Conservation (phyloP, 2,888 invertebrate species). For the Bellardia bayeri region DNA sequence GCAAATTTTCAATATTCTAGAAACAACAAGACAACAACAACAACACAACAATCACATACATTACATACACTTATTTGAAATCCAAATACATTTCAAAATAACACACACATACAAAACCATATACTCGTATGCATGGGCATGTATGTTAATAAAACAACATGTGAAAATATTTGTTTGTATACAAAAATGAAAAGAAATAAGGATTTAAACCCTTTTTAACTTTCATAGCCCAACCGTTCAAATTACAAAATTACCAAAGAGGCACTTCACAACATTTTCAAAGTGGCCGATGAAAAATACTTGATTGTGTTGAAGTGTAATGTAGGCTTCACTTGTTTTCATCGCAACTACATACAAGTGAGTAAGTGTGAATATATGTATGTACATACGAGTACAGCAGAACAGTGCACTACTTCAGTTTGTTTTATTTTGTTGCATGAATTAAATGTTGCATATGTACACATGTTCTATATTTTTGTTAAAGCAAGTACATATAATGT, state of each 20-base stretch:
- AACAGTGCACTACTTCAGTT: not conserved
- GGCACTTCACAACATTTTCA: conserved; percentile 52
- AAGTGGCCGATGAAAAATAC: conserved; percentile 81
- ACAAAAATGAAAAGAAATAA: conserved; percentile 22
- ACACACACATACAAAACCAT: not conserved
- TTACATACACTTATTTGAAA: not conserved
- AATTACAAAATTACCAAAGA: conserved; percentile 39
- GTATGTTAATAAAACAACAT: conserved; percentile 8
- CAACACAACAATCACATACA: not conserved
- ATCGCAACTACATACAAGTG: conserved; percentile 60
- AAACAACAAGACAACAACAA: conserved; percentile 58
- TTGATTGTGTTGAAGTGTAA: conserved; percentile 84
- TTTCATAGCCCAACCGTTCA: not conserved
- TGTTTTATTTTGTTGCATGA: conserved; percentile 16
- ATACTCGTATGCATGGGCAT: not conserved
- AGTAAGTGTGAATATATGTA: conserved; percentile 15
- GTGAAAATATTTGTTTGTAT: conserved; percentile 37
- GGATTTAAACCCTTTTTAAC: conserved; percentile 20
- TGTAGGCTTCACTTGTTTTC: conserved; percentile 82
- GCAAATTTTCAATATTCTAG: conserved; percentile 83
- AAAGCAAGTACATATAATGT: not conserved
- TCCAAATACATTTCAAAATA: not conserved
- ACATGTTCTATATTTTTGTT: not conserved
- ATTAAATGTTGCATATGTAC: conserved; percentile 28
- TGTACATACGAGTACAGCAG: not conserved